Base-by-base conservation (phyloP, 2,888 invertebrate species). In the Eucera pruinosa region DNA sequence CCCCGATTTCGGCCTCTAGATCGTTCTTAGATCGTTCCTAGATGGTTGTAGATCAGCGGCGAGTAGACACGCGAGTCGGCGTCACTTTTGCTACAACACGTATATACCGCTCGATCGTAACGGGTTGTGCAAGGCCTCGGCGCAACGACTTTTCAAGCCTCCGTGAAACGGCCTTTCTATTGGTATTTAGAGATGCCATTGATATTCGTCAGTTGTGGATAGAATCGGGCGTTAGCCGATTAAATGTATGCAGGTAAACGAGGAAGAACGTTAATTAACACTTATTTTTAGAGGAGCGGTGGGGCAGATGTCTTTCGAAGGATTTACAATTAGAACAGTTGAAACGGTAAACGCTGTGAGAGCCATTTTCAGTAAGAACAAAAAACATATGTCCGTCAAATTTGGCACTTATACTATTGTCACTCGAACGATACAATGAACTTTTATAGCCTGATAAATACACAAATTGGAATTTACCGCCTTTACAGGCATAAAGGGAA, bases 1-100 rank as follows among this genome's bases (percentile, higher is more conserved):
- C 78, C 80, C 68, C 79, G 86, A 87, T 87, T 86, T 87, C 82
- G 78, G 77, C 47, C 60, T 39, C 52, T 20, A 20, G 77, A 80
- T 71, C 78, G 81, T 79, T n/a, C n/a, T n/a, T n/a, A n/a, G 75
- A 79, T 69, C 78, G 81, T 79, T 82, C 69, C 70, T 62, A 80
- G 78, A 79, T 83, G 81, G 69, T 62, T 62, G 62, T 65, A 74
- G 78, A 78, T 79, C 78, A 75, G 43, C 30, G 27, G 45, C 70
- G 50, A 15, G 60, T 30, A 76, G 72, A 78, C 85, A 80, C 80
- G 82, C 85, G 62, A 84, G 43, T 54, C 77, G 36, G 52, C 78
- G 72, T 81, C 77, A 73, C 74, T 80, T 80, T 82, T 74, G 73
- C 77, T 55, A 55, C 72, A n/a, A n/a, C n/a, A n/a, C n/a, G n/a